A percentile compares a stretch with the other conserved stretches of the same genome.
Evolutionary conservation across 2,113 vertebrate genomes (phyloP).

Genomic region (Calyptomena viridis): DNA sequence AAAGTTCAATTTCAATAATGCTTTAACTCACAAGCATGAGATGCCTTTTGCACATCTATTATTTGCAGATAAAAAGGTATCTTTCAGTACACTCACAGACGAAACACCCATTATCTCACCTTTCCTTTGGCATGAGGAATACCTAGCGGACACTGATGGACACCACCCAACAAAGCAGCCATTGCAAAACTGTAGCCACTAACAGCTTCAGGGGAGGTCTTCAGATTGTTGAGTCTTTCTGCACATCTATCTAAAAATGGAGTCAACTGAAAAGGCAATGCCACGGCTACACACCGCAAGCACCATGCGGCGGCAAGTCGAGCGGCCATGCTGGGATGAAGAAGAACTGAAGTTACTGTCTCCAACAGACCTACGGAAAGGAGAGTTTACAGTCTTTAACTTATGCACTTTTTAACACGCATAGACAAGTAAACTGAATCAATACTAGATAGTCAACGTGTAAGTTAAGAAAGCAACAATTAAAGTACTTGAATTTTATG

Average conservation of each 20-base stretch:
- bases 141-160: slow-evolving; percentile 95
- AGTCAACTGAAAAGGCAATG: slow-evolving; percentile 92
- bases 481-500: not conserved
- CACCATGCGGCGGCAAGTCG: slow-evolving; percentile 95
- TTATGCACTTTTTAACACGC: not conserved
- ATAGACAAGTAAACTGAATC: not conserved
- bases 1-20: not conserved
- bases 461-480: not conserved
- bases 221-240: slow-evolving; percentile 94
- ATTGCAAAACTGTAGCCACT: slow-evolving; percentile 98
- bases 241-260: slow-evolving; percentile 93
- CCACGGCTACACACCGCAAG: slow-evolving; percentile 93
- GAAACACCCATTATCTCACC: slow-evolving; percentile 70
- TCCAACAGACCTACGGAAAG: slow-evolving; percentile 85
- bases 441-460: not conserved
- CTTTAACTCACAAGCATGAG: not conserved
- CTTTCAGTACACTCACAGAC: not conserved
- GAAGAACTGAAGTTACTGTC: slow-evolving; percentile 93
- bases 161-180: slow-evolving; percentile 94
- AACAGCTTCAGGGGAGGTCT: slow-evolving; percentile 96
- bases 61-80: not conserved
- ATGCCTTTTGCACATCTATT: not conserved
- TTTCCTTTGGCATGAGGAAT: slow-evolving; percentile 98
- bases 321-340: slow-evolving; percentile 98
- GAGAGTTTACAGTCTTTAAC: not conserved